Evolutionary conservation across 2,113 vertebrate genomes (phyloP), one percentile per base, ranked within the genome.

Genomic region (Empidonax alnorum): DNA sequence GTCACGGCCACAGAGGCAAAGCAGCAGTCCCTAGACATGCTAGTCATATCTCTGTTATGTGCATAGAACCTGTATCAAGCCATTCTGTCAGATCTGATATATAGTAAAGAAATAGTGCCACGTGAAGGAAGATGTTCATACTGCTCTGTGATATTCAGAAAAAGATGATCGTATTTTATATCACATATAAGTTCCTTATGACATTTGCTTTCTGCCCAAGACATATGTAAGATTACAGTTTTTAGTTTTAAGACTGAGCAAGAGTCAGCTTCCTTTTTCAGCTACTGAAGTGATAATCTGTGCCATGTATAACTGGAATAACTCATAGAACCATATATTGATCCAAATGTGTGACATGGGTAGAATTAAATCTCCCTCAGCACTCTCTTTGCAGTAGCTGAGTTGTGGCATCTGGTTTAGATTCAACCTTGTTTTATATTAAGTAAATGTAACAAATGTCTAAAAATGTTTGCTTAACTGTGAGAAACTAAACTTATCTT

Each of bases 41-140:
- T 61, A 52, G 21, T 75, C 3, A 1, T 47, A 80, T 72, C 86
- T 79, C 25, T 74, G 33, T 39, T 68, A 20, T 14, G n/a, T 69
- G 44, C 3, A 1, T 41, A 74, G 58, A 83, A 49, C 90, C n/a
- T 7, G 0, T 76, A 65, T 55, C n/a, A 41, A 85, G 23, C 23
- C 18, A 6, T 88, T 74, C 55, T 86, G 46, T 73, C 42, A 77
- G 59, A 85, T 90, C 20, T 83, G 49, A 83, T 76, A 46, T 37
- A 69, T 30, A 62, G 37, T 41, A 83, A 86, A 83, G 88, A 88
- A 85, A 79, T 53, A 80, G 71, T 86, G 90, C 46, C 66, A 92
- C 72, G 53, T 90, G 87, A 94, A 93, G 87, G 58, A 92, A 88
- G 24, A 61, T 90, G 12, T 69, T 91, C 78, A 73, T 73, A 87